Percentiles rank a stretch among this genome's conserved stretches.
Conservation (phyloP, 1,140 invertebrate species). For the Tyrophagus putrescentiae region DNA sequence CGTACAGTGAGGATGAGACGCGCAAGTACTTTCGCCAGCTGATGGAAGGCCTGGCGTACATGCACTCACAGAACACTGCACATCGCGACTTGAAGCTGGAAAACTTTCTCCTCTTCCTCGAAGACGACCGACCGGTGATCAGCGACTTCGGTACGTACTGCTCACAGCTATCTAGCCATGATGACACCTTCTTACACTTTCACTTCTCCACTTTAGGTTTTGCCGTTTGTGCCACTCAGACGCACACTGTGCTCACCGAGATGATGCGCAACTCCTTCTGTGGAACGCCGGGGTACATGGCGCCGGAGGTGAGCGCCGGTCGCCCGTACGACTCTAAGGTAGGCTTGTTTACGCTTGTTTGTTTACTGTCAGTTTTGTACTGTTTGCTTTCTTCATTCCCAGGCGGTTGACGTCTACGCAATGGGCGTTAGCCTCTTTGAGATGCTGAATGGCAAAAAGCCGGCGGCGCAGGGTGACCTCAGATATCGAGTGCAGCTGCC, state of each 20-base stretch:
- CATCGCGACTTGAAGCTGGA: conserved; percentile 98
- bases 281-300: conserved; percentile 86
- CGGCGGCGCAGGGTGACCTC: no score
- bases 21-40: not conserved
- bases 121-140: conserved; percentile 5
- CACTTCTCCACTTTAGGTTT: no score
- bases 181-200: no score
- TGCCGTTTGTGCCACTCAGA: conserved; percentile 63
- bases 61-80: conserved; percentile 89
- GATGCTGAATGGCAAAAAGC: not conserved
- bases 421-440: not conserved
- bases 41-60: conserved; percentile 23
- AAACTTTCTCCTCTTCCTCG: conserved; percentile 64
- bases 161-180: no score
- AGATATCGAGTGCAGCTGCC: no score
- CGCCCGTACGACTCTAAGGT: not conserved
- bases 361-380: no score
- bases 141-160: conserved; percentile 16
- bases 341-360: no score
- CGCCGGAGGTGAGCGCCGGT: conserved; percentile 72
- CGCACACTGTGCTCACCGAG: no score
- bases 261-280: no score
- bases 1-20: not conserved
- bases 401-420: conserved; percentile 4
- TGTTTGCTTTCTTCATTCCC: no score